These are phyloP conservation scores for Laodelphax striatellus DNA, from an alignment of 1,140 invertebrate genomes.

Conservation along the genomic window DNA sequence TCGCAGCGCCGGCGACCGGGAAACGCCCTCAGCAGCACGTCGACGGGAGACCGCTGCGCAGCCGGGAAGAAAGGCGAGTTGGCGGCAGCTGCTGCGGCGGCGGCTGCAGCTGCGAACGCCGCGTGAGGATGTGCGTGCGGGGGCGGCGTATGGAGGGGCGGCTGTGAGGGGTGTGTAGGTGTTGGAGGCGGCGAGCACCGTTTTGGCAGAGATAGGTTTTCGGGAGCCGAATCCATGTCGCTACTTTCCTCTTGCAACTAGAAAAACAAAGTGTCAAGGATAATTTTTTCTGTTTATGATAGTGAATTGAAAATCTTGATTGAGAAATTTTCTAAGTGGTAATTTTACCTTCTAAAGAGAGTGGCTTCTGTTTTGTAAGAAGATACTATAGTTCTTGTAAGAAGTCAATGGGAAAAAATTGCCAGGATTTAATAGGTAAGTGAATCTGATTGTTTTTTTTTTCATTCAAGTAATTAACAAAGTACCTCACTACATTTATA, in stretches of 20 bases:
- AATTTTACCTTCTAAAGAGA: too few species aligned
- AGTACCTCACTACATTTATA: too few species aligned
- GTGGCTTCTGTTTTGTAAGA: too few species aligned
- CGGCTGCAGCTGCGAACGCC: background rate
- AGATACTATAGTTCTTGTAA: too few species aligned
- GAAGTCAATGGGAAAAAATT: too few species aligned
- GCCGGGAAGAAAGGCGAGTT: conserved; percentile 1
- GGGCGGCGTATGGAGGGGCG: conserved; percentile 4
- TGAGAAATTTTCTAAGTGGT: too few species aligned
- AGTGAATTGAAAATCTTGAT: too few species aligned
- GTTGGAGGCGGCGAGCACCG: conserved; percentile 5
- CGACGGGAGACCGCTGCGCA: conserved; percentile 46
- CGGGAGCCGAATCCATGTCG: conserved; percentile 24
- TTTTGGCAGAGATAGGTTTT: conserved; percentile 31
- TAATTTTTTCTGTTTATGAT: too few species aligned
- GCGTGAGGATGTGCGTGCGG: conserved; percentile 2
- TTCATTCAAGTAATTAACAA: too few species aligned
- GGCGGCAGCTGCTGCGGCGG: conserved; percentile 1
- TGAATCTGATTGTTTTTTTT: too few species aligned
- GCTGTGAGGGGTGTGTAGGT: background rate
- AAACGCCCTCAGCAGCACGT: conserved; percentile 68
- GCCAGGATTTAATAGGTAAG: too few species aligned
- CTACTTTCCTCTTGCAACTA: conserved; percentile 22
- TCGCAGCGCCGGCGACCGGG: conserved; percentile 70
- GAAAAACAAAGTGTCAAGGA: too few species aligned